A percentile compares a stretch with the other conserved stretches of the same genome.
These are phyloP conservation scores for Galerucella nymphaeae DNA, from an alignment of 2,888 invertebrate genomes.

Conservation along the genomic window DNA sequence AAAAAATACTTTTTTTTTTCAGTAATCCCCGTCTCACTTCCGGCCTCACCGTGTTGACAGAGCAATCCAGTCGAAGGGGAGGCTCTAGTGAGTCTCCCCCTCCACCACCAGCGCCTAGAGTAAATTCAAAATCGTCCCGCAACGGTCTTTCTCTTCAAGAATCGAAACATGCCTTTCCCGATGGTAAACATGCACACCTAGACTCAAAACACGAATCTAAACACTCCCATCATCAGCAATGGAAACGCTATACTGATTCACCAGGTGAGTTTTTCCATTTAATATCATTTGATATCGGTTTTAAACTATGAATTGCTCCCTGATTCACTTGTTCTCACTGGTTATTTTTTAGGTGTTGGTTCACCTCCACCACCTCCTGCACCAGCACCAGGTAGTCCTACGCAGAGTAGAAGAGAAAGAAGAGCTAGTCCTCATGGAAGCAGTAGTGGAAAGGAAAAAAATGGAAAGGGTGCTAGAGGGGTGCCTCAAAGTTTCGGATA, in stretches of 20 bases:
- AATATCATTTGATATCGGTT: neutral
- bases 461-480: slow-evolving; percentile 72
- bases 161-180: slow-evolving; percentile 62
- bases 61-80: slow-evolving; percentile 69
- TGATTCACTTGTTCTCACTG: too few relatives aligned
- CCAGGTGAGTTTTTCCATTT: slow-evolving; percentile 60
- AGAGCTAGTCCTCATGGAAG: slow-evolving; percentile 57
- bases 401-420: slow-evolving; percentile 62
- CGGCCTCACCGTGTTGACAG: slow-evolving; percentile 69
- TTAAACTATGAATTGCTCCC: neutral
- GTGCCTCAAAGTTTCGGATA: slow-evolving; percentile 89
- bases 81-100: slow-evolving; percentile 65
- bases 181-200: slow-evolving; percentile 38
- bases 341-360: slow-evolving; percentile 65
- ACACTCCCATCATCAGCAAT: slow-evolving; percentile 65
- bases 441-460: slow-evolving; percentile 64
- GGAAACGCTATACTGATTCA: slow-evolving; percentile 75
- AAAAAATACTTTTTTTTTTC: slow-evolving; percentile 28
- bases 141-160: slow-evolving; percentile 57
- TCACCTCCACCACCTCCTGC: slow-evolving; percentile 69
- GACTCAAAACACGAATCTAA: slow-evolving; percentile 40
- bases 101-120: slow-evolving; percentile 63
- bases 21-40: slow-evolving; percentile 57
- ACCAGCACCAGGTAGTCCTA: slow-evolving; percentile 65
- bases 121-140: slow-evolving; percentile 54